Evolutionary conservation across 2,888 invertebrate species (phyloP).

Genomic region (Phania funesta): DNA sequence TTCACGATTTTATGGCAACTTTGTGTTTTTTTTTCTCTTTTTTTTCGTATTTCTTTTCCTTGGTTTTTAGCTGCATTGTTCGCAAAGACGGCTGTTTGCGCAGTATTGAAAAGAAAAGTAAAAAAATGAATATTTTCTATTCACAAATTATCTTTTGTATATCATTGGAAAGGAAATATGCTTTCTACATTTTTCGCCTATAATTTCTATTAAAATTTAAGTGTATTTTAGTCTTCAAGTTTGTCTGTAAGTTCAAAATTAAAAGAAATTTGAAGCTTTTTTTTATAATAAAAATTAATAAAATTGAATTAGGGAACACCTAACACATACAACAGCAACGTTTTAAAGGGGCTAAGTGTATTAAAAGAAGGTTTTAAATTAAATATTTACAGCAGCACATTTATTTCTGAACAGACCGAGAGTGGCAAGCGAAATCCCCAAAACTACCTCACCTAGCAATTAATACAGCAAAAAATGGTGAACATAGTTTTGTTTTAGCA

Average conservation of each 20-base stretch:
- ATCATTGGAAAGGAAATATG: constrained; percentile 25
- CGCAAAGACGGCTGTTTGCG: constrained; percentile 76
- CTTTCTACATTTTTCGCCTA: not conserved
- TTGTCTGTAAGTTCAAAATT: not conserved
- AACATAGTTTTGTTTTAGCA: no score
- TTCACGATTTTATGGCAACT: constrained; percentile 42
- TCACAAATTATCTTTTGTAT: not conserved
- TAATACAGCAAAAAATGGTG: no score
- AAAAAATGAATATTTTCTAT: not conserved
- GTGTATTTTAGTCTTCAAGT: not conserved
- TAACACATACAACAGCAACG: no score
- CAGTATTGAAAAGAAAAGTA: constrained; percentile 71
- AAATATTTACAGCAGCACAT: no score
- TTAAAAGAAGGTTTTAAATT: no score
- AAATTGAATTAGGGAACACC: no score
- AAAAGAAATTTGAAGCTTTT: not conserved
- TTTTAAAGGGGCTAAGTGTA: no score
- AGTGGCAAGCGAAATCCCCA: no score
- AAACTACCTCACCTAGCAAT: no score
- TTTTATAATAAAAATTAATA: not conserved
- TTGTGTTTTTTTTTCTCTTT: constrained; percentile 41
- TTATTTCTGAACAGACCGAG: no score
- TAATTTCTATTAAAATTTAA: constrained; percentile 9
- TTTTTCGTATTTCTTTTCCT: constrained; percentile 59
- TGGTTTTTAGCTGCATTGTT: constrained; percentile 76